Evolutionary conservation across 2,888 invertebrate genomes (phyloP), one percentile per base, ranked within the genome.

Genomic region (Fragum fragum): DNA sequence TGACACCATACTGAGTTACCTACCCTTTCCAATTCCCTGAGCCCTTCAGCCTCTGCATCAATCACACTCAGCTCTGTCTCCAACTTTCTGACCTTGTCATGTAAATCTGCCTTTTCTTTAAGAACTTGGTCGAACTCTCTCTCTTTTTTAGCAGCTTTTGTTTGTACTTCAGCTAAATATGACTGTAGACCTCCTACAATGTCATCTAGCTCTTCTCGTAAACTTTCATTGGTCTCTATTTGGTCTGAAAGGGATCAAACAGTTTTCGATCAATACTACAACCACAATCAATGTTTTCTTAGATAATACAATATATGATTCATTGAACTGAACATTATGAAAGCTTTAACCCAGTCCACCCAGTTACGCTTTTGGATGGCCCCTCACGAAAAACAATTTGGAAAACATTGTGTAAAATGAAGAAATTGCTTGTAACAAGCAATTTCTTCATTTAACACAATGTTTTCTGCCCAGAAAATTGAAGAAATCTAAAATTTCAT

Each of bases 131-230:
- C 90, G 82, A 89, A 90, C 52, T 93, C 91, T 53, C 89, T 79
- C 73, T 90, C 89, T 81, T 93, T 91, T 63, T 87, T 87, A 28
- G 89, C 85, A 11, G 91, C 92, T 79, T 92, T 90, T 21, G 87
- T 87, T 81, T 92, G 91, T 42, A 93, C 91, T 73, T 90, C 91
- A n/a, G 88, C 87, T 66, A 94, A 83, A 80, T 94, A 93, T 7
- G 88, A 86, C 81, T 93, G 91, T 69, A 94, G 83, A 26, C 93
- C 93, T 26, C 86, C 89, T 0, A 93, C 91, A 66, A 94, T 92
- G 59, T 91, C 90, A 79, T 93, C 93, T 47, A 94, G 88, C 81
- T 94, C 93, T 52, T 88, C 88, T 26, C 90, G 83, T 39, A 94
- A 79, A 18, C 89, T 89, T 9, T 93, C 93, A 74, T 91, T 91